Percentiles rank a stretch among this genome's conserved stretches.
phyloP scores from a whole-genome alignment of 2,113 vertebrate genomes.

The Toxotes jaculatrix region DNA sequence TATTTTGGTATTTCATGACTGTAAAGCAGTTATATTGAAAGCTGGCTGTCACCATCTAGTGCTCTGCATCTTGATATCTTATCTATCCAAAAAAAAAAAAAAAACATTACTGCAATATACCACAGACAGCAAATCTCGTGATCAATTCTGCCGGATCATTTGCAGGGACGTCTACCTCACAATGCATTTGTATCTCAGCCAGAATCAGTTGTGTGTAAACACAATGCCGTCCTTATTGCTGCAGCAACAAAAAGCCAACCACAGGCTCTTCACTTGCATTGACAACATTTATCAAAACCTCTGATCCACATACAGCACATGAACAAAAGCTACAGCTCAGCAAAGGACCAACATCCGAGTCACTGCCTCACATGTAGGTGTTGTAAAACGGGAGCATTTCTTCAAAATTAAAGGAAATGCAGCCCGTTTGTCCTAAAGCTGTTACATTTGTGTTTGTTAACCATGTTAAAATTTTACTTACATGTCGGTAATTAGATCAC shows the following conservation, averaged over 20 bases:
- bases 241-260: background rate
- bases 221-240: background rate
- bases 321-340: background rate
- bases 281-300: background rate
- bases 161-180: background rate
- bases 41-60: background rate
- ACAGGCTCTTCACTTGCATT: background rate
- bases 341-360: background rate
- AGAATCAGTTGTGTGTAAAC: background rate
- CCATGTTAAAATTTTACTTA: background rate
- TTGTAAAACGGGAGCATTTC: background rate
- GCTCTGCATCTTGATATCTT: background rate
- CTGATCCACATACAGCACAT: background rate
- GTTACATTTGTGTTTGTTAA: background rate
- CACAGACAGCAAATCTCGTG: background rate
- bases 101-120: background rate
- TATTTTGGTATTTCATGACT: background rate
- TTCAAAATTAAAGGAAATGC: background rate
- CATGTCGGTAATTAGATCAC: background rate
- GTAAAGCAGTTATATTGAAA: background rate
- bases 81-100: background rate
- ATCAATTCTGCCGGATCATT: background rate
- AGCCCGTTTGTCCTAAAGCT: background rate
- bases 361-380: background rate
- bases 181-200: conserved; percentile 2